A percentile compares a stretch with the other conserved stretches of the same genome.
phyloP scores from a whole-genome alignment of 1,140 invertebrate species.

The Drosophila azteca region DNA sequence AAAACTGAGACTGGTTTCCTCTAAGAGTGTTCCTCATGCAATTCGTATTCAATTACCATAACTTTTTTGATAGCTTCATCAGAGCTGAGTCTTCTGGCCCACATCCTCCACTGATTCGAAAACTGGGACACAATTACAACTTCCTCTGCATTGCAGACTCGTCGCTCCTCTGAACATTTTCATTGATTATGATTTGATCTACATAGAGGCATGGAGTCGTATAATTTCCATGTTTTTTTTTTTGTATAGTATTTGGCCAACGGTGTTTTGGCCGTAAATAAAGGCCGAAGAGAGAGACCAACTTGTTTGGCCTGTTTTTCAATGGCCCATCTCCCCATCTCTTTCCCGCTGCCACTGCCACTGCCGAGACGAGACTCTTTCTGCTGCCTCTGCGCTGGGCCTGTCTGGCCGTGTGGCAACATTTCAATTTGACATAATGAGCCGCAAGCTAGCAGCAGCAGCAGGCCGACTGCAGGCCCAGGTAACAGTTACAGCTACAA shows the following conservation, averaged over 20 bases:
- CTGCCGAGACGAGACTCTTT: background rate
- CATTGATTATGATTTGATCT: constrained; percentile 13
- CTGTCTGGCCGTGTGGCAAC: constrained; percentile 59
- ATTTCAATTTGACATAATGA: constrained; percentile 83
- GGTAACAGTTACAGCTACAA: background rate
- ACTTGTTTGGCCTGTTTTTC: constrained; percentile 59
- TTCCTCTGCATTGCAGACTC: background rate
- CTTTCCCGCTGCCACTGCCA: background rate
- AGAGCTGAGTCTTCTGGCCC: no score
- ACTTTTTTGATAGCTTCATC: no score
- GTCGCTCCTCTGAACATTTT: background rate
- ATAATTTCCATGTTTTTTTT: constrained; percentile 15
- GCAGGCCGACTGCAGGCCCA: constrained; percentile 7
- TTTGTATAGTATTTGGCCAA: constrained; percentile 7
- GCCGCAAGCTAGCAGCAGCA: constrained; percentile 28
- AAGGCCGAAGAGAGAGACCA: constrained; percentile 23
- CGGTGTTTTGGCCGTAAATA: constrained; percentile 38
- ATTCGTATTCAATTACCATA: no score
- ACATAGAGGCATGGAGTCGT: constrained; percentile 9
- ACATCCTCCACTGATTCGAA: no score
- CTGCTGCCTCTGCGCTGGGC: constrained; percentile 4
- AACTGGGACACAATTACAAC: no score
- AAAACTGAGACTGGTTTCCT: no score
- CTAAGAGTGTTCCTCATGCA: no score
- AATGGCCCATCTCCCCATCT: background rate